Evolutionary conservation across 2,113 vertebrate genomes (phyloP).

Genomic region (Lepisosteus oculatus): DNA sequence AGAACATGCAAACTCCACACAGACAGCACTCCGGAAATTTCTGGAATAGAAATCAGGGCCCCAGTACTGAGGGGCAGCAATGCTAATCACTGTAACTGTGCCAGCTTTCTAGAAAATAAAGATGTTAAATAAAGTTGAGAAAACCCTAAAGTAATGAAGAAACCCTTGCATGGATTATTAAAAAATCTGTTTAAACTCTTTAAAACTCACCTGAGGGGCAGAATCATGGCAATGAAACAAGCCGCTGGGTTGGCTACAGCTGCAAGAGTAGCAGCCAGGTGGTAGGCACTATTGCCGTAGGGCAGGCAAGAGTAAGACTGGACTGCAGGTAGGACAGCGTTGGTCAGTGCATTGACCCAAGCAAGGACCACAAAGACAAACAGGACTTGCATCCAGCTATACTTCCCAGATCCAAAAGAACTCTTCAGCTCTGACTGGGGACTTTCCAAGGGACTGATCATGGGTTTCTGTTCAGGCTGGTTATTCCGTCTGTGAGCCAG

Average conservation of each 20-base stretch:
- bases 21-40: too few species aligned
- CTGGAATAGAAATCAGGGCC: not conserved
- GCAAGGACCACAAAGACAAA: conserved; percentile 66
- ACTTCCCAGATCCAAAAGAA: conserved; percentile 42
- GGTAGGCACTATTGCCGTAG: conserved; percentile 68
- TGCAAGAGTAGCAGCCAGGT: conserved; percentile 65
- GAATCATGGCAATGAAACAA: conserved; percentile 70
- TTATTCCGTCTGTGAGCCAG: conserved; percentile 31
- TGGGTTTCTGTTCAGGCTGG: conserved; percentile 43
- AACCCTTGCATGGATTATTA: too few species aligned
- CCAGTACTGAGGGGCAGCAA: too few species aligned
- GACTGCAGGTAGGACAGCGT: conserved; percentile 69
- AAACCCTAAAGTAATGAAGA: too few species aligned
- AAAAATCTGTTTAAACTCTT: not conserved
- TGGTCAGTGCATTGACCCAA: conserved; percentile 71
- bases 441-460: conserved; percentile 36
- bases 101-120: not conserved
- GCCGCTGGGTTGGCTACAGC: conserved; percentile 73
- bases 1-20: too few species aligned
- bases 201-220: conserved; percentile 59
- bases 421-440: conserved; percentile 23
- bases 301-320: conserved; percentile 80
- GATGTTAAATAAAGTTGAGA: not conserved
- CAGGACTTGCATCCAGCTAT: conserved; percentile 53
- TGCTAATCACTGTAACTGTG: not conserved